phyloP scores from a whole-genome alignment of 1,140 invertebrate genomes.

The Octopus bimaculoides region DNA sequence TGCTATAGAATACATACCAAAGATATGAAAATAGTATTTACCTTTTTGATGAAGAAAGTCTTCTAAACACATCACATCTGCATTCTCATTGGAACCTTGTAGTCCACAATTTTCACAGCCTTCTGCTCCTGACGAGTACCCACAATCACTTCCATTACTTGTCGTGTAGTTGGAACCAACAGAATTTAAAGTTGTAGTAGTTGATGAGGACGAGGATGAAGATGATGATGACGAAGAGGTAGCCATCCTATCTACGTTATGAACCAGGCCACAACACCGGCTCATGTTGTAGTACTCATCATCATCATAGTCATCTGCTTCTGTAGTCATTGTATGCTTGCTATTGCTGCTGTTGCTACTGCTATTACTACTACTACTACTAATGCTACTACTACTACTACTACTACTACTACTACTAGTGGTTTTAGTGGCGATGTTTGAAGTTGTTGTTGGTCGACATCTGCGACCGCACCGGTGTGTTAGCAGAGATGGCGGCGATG shows the following conservation, averaged over 20 bases:
- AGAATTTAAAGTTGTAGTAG: neutral
- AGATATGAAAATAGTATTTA: conserved; percentile 17
- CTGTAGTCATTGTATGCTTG: neutral
- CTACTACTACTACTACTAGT: too few species aligned
- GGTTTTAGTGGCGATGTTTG: too few species aligned
- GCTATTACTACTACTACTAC: too few species aligned
- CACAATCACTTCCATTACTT: conserved; percentile 39
- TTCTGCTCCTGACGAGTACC: conserved; percentile 50
- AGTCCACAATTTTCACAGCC: conserved; percentile 51
- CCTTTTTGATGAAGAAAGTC: conserved; percentile 41
- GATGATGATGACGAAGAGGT: neutral
- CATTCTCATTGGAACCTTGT: conserved; percentile 52
- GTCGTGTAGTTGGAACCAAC: neutral
- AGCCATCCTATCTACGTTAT: neutral
- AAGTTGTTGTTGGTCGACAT: too few species aligned
- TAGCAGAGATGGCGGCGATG: neutral
- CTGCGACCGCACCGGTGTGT: too few species aligned
- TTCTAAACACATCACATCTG: conserved; percentile 45
- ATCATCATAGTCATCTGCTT: neutral
- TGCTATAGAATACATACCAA: too few species aligned
- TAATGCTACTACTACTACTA: too few species aligned
- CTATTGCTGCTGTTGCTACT: neutral
- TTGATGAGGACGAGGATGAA: conserved; percentile 2
- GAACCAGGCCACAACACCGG: neutral
- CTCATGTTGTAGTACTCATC: neutral